These are phyloP conservation scores for Oophaga sylvatica DNA, from an alignment of 2,797 vertebrate genomes.

Conservation along the genomic window DNA sequence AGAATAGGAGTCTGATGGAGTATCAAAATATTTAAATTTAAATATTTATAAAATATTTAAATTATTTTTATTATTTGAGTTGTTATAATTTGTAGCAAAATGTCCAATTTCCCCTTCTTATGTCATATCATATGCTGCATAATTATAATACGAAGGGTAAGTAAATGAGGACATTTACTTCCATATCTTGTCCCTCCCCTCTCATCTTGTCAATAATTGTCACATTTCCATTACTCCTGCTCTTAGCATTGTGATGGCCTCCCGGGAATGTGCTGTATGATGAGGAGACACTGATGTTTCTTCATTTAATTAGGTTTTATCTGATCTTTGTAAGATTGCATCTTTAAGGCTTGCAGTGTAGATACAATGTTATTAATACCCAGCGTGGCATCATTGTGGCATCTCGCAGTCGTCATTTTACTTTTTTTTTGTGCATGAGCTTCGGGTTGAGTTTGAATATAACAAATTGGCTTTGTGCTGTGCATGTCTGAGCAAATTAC, in stretches of 20 bases:
- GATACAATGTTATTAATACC: slow-evolving; percentile 3
- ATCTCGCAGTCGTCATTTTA: slow-evolving; percentile 17
- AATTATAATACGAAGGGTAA: background rate
- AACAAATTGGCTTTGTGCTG: slow-evolving; percentile 58
- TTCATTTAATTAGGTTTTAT: slow-evolving; percentile 34
- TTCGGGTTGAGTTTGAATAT: slow-evolving; percentile 47
- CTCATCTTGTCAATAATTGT: slow-evolving; percentile 22
- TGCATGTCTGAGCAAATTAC: slow-evolving; percentile 58
- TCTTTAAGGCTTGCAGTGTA: background rate
- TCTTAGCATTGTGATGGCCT: background rate
- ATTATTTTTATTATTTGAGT: background rate
- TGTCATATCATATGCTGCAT: background rate
- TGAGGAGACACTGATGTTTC: background rate
- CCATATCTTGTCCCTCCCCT: background rate
- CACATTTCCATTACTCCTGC: background rate
- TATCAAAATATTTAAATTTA: background rate
- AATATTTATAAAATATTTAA: background rate
- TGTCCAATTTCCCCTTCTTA: background rate
- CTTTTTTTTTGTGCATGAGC: background rate
- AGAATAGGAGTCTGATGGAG: no score
- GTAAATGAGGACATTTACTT: slow-evolving; percentile 12
- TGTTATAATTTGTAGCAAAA: background rate
- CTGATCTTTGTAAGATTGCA: background rate
- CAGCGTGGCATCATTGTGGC: background rate
- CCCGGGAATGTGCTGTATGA: background rate